These are phyloP conservation scores for Caenorhabditis macrosperma DNA, from an alignment of 2,888 invertebrate genomes.

Conservation along the genomic window DNA sequence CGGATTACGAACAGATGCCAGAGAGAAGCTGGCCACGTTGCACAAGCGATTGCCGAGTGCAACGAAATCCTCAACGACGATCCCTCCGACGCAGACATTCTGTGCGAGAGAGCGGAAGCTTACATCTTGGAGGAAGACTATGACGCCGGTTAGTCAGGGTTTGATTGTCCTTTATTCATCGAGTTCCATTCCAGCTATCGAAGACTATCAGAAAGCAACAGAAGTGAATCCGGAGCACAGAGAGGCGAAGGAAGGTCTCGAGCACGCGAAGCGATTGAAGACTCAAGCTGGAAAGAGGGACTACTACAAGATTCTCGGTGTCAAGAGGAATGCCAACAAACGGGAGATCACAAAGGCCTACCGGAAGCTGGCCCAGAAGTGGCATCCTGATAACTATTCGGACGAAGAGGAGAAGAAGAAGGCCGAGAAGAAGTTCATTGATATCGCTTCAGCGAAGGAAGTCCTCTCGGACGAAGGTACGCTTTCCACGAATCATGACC, in stretches of 20 bases:
- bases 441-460: constrained; percentile 98
- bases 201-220: constrained; percentile 90
- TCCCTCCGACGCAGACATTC: constrained; percentile 85
- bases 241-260: constrained; percentile 91
- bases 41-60: constrained; percentile 88
- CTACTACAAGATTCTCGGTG: constrained; percentile 96
- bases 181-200: constrained; percentile 87
- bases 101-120: constrained; percentile 94
- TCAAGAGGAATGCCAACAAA: constrained; percentile 91
- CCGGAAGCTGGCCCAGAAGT: constrained; percentile 95
- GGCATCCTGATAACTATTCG: constrained; percentile 97
- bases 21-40: constrained; percentile 85
- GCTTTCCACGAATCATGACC: constrained; percentile 6
- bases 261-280: constrained; percentile 91
- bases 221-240: constrained; percentile 88
- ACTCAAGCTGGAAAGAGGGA: constrained; percentile 94
- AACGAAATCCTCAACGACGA: constrained; percentile 87
- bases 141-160: constrained; percentile 85
- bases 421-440: constrained; percentile 97
- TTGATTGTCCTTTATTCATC: not conserved
- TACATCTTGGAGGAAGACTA: constrained; percentile 91
- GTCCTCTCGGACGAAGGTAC: constrained; percentile 86
- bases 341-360: constrained; percentile 96
- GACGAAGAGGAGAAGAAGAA: constrained; percentile 85
- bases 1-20: constrained; percentile 89